Conservation (phyloP, 2,113 vertebrate species). For the Indicator maculatus region DNA sequence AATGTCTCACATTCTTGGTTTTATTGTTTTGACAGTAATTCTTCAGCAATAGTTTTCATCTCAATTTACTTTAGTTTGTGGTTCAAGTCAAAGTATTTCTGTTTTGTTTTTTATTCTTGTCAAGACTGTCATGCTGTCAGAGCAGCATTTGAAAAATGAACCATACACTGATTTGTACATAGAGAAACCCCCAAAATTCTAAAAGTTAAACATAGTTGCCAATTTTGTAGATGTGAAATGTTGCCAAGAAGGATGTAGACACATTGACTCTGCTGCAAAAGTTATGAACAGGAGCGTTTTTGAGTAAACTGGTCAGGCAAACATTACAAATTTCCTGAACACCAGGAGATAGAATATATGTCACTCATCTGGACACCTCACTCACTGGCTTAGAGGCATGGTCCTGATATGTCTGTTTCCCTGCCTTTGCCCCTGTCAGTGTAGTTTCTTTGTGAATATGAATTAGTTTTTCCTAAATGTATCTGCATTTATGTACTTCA, state of each 20-base stretch:
- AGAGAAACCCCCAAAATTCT: background rate
- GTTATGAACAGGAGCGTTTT: background rate
- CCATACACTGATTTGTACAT: background rate
- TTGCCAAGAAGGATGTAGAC: background rate
- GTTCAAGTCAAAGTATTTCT: background rate
- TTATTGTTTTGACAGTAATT: slow-evolving; percentile 32
- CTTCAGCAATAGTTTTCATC: background rate
- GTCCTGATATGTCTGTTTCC: background rate
- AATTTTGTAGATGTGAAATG: background rate
- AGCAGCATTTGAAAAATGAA: slow-evolving; percentile 32
- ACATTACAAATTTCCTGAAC: background rate
- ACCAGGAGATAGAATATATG: background rate
- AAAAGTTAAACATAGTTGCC: background rate
- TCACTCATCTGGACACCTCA: background rate
- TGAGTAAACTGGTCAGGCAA: background rate
- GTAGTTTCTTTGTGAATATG: background rate
- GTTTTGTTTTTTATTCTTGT: background rate
- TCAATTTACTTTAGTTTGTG: background rate
- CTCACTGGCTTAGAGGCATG: background rate
- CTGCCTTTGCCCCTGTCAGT: background rate
- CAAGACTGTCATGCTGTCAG: background rate
- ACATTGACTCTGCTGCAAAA: background rate
- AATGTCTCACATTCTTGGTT: background rate
- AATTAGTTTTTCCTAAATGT: background rate
- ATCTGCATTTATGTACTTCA: background rate